Percentiles rank a stretch among this genome's conserved stretches.
Conservation (phyloP, 2,113 vertebrate genomes). For the Esox niger region DNA sequence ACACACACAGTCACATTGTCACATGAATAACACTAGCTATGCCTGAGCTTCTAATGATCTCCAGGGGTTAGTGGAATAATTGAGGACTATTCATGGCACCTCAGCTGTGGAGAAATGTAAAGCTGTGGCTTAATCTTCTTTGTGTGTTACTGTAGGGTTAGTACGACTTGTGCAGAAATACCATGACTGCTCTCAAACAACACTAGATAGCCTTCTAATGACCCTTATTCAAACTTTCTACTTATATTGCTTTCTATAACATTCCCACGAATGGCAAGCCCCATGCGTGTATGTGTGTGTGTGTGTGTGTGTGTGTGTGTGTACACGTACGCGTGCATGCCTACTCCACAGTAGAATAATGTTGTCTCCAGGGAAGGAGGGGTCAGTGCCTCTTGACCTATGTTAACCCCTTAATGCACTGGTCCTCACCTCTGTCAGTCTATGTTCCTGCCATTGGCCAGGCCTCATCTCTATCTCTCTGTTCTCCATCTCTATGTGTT, state of each 20-base stretch:
- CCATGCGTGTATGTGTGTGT: conserved; percentile 35
- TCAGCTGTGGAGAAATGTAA: conserved; percentile 21
- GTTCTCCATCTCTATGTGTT: conserved; percentile 1
- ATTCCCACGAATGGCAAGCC: too few relatives aligned
- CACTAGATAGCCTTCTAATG: neutral
- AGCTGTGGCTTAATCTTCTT: conserved; percentile 17
- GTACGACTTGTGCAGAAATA: too few relatives aligned
- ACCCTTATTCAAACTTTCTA: too few relatives aligned
- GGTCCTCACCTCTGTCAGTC: conserved; percentile 62
- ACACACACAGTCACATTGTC: neutral
- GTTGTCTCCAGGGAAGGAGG: conserved; percentile 55
- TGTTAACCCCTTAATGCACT: conserved; percentile 71
- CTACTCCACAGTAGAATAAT: conserved; percentile 54
- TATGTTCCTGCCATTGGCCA: conserved; percentile 68
- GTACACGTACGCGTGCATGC: too few relatives aligned
- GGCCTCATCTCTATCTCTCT: conserved; percentile 58
- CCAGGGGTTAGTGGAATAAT: neutral
- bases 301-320: conserved; percentile 41
- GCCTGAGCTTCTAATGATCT: neutral
- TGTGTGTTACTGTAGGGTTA: neutral
- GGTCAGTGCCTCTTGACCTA: conserved; percentile 67
- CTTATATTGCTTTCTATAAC: too few relatives aligned
- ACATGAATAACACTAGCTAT: neutral
- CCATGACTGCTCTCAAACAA: too few relatives aligned
- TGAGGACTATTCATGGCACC: conserved; percentile 2